Evolutionary conservation across 2,113 vertebrate genomes (phyloP).

Genomic region (Melanerpes formicivorus): DNA sequence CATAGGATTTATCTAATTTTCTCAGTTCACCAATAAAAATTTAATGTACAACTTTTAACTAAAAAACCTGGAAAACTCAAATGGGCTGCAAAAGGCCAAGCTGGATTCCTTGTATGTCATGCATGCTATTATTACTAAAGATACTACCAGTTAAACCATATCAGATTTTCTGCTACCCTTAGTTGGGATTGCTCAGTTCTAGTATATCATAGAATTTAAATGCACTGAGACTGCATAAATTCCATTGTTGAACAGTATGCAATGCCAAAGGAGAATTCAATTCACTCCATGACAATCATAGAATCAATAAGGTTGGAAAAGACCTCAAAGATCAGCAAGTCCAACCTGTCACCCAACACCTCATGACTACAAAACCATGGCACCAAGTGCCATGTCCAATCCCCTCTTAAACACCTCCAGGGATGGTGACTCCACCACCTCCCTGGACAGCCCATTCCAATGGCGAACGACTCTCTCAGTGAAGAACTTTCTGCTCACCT

Average conservation of each 20-base stretch:
- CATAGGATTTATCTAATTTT: conserved; percentile 23
- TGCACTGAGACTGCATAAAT: not conserved
- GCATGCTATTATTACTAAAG: not conserved
- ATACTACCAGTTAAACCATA: conserved; percentile 8
- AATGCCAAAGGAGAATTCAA: conserved; percentile 35
- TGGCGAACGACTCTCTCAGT: too few relatives aligned
- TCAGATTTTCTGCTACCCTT: conserved; percentile 12
- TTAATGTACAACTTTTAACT: not conserved
- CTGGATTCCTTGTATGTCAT: not conserved
- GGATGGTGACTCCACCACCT: too few relatives aligned
- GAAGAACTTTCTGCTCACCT: too few relatives aligned
- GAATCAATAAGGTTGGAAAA: too few relatives aligned
- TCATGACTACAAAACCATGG: too few relatives aligned
- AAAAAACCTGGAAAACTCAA: conserved; percentile 10
- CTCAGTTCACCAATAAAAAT: conserved; percentile 32
- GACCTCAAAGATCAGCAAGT: too few relatives aligned
- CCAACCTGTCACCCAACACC: too few relatives aligned
- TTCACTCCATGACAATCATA: conserved; percentile 13
- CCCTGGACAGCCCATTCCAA: too few relatives aligned
- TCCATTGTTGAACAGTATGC: conserved; percentile 27
- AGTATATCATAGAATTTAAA: conserved; percentile 18
- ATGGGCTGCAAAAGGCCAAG: not conserved
- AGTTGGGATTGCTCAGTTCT: not conserved
- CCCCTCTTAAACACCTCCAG: too few relatives aligned
- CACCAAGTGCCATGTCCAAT: too few relatives aligned